Evolutionary conservation across 37 sponge, comb jelly and placozoan species (phyloP).

Genomic region (Tethya wilhelma): DNA sequence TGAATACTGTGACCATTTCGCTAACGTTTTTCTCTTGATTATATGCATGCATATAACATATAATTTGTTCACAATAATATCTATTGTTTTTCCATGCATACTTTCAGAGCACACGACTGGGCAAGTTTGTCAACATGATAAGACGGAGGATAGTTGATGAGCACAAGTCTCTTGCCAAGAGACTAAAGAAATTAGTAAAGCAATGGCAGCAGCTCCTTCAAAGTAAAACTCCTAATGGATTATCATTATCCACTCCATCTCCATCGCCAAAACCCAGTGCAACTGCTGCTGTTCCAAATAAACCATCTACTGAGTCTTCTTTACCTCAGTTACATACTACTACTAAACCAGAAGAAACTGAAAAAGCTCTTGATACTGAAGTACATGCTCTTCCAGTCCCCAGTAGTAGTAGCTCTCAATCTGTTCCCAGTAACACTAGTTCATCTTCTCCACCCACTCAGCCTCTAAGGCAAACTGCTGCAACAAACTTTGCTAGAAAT

Average conservation of each 20-base stretch:
- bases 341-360: too few species aligned
- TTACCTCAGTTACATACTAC: neutral
- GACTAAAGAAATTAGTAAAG: conserved; percentile 75
- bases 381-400: neutral
- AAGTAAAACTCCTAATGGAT: conserved; percentile 1
- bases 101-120: conserved; percentile 62
- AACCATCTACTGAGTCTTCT: neutral
- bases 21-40: neutral
- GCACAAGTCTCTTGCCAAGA: conserved; percentile 50
- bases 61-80: neutral
- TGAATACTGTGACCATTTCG: neutral
- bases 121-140: conserved; percentile 63
- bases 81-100: neutral
- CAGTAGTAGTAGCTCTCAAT: neutral
- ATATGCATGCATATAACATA: neutral
- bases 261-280: neutral
- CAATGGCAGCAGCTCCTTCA: conserved; percentile 72
- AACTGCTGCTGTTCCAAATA: neutral
- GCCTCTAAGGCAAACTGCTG: neutral
- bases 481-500: neutral
- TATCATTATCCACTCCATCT: neutral
- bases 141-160: conserved; percentile 43
- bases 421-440: conserved; percentile 1
- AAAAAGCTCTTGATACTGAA: neutral
- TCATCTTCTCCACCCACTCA: neutral